Conservation (phyloP, 2,113 vertebrate species). For the Cyanoderma ruficeps region DNA sequence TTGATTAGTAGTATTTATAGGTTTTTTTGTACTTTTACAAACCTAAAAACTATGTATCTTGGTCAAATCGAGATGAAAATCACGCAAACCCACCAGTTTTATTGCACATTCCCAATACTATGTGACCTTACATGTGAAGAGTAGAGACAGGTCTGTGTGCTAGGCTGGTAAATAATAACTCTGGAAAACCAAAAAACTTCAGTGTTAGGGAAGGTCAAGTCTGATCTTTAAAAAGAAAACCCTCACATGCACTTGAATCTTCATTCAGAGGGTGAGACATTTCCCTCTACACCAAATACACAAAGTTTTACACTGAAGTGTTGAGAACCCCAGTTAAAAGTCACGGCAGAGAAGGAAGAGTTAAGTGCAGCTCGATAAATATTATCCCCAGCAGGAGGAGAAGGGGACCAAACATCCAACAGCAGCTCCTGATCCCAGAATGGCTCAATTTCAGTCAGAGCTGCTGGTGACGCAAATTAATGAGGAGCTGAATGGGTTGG, state of each 20-base stretch:
- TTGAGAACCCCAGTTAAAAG: not conserved
- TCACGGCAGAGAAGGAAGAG: not conserved
- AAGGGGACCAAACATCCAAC: rapidly evolving
- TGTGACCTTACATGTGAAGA: not conserved
- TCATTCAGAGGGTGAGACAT: not conserved
- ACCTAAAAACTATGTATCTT: not conserved
- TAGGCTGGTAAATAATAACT: not conserved
- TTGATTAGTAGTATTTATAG: not conserved
- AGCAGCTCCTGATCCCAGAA: not conserved
- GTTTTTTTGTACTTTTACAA: not conserved
- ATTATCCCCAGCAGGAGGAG: not conserved
- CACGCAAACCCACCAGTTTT: not conserved
- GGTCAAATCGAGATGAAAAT: not conserved
- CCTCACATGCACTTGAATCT: not conserved
- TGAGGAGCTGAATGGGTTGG: not conserved
- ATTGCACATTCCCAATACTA: not conserved
- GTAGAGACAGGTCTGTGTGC: rapidly evolving
- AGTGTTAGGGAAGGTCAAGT: not conserved
- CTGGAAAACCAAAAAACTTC: not conserved
- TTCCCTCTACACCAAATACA: not conserved
- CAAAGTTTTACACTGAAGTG: not conserved
- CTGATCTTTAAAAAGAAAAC: not conserved
- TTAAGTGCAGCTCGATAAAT: not conserved
- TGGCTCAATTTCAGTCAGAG: not conserved
- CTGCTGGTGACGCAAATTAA: not conserved